Percentiles rank a stretch among this genome's conserved stretches.
These are phyloP conservation scores for Eudyptes chrysolophus DNA, from an alignment of 2,113 vertebrate species.

Conservation along the genomic window DNA sequence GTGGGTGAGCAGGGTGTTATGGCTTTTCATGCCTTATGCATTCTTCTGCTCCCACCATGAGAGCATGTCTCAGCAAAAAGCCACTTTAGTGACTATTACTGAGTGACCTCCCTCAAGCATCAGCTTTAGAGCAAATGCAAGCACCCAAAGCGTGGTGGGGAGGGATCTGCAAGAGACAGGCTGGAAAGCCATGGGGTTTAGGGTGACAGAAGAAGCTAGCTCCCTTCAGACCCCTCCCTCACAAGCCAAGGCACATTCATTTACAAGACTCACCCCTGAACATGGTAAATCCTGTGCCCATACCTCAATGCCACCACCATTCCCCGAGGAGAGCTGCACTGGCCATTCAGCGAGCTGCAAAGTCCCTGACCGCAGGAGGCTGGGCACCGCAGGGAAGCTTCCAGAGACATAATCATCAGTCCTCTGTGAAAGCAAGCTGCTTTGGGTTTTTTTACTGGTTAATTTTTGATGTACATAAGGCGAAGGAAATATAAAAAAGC, in stretches of 20 bases:
- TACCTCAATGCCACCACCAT: neutral
- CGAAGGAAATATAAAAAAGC: neutral
- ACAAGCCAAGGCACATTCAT: neutral
- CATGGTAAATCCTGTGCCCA: neutral
- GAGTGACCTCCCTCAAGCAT: neutral
- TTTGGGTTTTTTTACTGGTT: neutral
- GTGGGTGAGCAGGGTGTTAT: neutral
- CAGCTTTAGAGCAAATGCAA: neutral
- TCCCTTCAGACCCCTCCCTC: neutral
- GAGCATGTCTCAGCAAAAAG: neutral
- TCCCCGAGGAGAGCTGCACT: neutral
- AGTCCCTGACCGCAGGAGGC: neutral
- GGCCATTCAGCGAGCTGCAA: neutral
- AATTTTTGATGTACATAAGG: neutral
- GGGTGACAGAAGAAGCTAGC: neutral
- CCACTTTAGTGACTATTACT: neutral
- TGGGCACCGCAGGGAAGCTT: neutral
- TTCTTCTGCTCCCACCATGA: accelerated
- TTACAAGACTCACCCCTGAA: neutral
- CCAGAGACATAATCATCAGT: neutral
- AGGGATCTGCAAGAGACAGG: neutral
- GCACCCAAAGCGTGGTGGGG: neutral
- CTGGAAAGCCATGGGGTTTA: neutral
- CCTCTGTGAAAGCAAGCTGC: neutral
- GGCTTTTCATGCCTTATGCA: neutral